Base-by-base conservation (phyloP, 2,797 vertebrate species). In the Pseudochromis fuscus region DNA sequence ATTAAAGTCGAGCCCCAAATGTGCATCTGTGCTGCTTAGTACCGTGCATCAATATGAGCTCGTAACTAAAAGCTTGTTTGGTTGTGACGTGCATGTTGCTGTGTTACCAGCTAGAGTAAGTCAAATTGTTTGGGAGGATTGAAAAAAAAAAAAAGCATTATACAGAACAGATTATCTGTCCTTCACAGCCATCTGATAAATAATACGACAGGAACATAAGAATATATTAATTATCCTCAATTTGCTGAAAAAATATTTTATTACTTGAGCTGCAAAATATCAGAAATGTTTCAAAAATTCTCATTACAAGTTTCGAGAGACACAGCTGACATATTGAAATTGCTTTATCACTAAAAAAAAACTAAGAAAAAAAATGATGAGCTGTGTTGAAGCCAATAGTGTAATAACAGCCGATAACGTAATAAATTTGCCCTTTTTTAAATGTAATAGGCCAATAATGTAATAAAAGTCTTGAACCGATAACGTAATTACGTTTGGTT, bases 61-160 rank as follows among this genome's bases (percentile, higher is more conserved):
- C 11, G 9, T 53, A 18, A 23, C 10, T 59, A 10, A 33, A 25
- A 57, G 61, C 13, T 40, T 40, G 40, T 72, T 55, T 18, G 50
- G 35, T 10, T 61, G 10, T 31, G 33, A 38, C 23, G 30, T 1
- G 12, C 19, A 16, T 28, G 24, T 27, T 37, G 21, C 19, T 58
- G n/a, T 27, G 18, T 48, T 10, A 42, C n/a, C 35, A 23, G 48
- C 25, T 21, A 62, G 27, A 51, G 18, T 11, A 49, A 40, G 25
- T 0, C 4, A 25, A 27, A 13, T 24, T 52, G 5, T 68, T 19
- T 64, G 13, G 33, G 37, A 16, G 18, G 13, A 49, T 58, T 62
- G 27, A 10, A 15, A 30, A 25, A 11, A 52, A 1, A 9, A 31
- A 44, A 38, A 6, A 45, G 3, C 2, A 37, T 42, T 18, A n/a